Percentiles rank a stretch among this genome's conserved stretches.
Conservation (phyloP, 1,140 invertebrate genomes). For the Drosophila kikkawai region DNA sequence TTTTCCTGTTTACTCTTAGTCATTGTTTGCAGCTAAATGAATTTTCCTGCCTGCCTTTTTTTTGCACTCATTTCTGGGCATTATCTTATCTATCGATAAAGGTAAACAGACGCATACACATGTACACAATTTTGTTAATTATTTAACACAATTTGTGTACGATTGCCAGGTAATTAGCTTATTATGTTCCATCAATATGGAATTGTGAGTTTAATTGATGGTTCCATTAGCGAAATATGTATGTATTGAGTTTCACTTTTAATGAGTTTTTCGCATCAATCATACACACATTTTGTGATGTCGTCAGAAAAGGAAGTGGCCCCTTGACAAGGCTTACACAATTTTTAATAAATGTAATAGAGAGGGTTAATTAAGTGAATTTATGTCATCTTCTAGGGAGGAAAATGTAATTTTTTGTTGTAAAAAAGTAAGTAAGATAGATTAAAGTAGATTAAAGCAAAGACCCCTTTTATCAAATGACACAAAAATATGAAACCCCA, state of each 20-base stretch:
- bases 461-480: conserved; percentile 3
- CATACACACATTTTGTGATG: conserved; percentile 20
- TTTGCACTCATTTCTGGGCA: conserved; percentile 23
- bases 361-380: background rate
- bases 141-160: conserved; percentile 49
- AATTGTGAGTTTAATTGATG: conserved; percentile 37
- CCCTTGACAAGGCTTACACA: conserved; percentile 17
- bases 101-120: conserved; percentile 29
- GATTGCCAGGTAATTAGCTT: conserved; percentile 51
- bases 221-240: conserved; percentile 26
- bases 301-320: conserved; percentile 8
- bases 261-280: conserved; percentile 40
- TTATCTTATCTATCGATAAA: conserved; percentile 34
- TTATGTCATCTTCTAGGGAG: background rate
- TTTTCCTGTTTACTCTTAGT: conserved; percentile 37
- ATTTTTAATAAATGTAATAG: conserved; percentile 7
- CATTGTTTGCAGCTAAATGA: conserved; percentile 34
- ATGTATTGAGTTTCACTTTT: conserved; percentile 16
- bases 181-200: conserved; percentile 35
- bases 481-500: background rate
- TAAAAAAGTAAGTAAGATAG: too few species aligned
- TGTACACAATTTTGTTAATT: conserved; percentile 35
- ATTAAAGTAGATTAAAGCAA: background rate
- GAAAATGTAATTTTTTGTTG: background rate
- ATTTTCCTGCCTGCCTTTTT: conserved; percentile 15